A percentile compares a stretch with the other conserved stretches of the same genome.
phyloP scores from a whole-genome alignment of 2,888 invertebrate genomes.

The Galerucella nymphaeae region DNA sequence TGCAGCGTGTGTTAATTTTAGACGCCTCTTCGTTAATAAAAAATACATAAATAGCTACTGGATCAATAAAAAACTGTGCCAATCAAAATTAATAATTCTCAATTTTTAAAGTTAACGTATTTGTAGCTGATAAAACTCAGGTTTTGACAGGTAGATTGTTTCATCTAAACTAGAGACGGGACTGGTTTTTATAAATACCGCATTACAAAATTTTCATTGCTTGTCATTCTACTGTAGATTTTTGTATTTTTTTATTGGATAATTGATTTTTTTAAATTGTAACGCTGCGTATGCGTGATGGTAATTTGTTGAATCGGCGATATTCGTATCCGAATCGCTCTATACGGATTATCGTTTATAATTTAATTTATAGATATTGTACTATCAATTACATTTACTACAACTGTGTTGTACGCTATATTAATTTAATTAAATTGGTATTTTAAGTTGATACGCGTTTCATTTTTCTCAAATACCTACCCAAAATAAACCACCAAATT shows the following conservation, averaged over 20 bases:
- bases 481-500: too few species aligned
- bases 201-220: constrained; percentile 60
- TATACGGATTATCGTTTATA: constrained; percentile 58
- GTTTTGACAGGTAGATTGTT: background rate
- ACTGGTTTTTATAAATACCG: constrained; percentile 48
- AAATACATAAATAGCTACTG: too few species aligned
- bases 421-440: constrained; percentile 65
- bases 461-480: background rate
- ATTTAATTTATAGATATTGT: constrained; percentile 61
- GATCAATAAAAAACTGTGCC: too few species aligned
- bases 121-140: too few species aligned
- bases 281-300: constrained; percentile 49
- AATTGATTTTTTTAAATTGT: constrained; percentile 58
- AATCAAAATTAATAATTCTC: too few species aligned
- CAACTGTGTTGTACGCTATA: constrained; percentile 66
- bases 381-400: constrained; percentile 57
- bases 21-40: too few species aligned
- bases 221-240: constrained; percentile 61
- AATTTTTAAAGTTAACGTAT: too few species aligned
- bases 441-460: constrained; percentile 55
- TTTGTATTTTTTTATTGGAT: constrained; percentile 63
- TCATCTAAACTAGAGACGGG: constrained; percentile 11
- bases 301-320: constrained; percentile 55
- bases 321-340: constrained; percentile 52
- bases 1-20: too few species aligned